Percentiles rank a stretch among this genome's conserved stretches.
Conservation (phyloP, 30 jellyfish, hydroid and myxozoan species). For the Aurelia sp. region DNA sequence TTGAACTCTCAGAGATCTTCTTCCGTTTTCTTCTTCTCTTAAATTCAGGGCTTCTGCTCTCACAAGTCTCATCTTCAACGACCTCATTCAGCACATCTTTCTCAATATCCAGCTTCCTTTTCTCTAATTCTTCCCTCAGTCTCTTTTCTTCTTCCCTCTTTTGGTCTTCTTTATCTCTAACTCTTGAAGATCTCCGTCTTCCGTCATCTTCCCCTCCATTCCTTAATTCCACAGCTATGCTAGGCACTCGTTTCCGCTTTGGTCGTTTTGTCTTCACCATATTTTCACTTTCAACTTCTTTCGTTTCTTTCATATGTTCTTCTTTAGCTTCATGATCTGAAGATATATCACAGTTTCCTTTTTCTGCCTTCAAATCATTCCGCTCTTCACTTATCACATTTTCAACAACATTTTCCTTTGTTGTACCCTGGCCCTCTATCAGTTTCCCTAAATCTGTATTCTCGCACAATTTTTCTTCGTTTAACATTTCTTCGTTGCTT, state of each 20-base stretch:
- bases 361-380: too few relatives aligned
- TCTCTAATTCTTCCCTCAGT: background rate
- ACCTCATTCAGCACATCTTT: background rate
- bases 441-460: too few relatives aligned
- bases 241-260: too few relatives aligned
- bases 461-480: too few relatives aligned
- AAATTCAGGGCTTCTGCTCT: conserved; percentile 17
- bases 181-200: conserved; percentile 62
- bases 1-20: background rate
- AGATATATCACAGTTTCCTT: too few relatives aligned
- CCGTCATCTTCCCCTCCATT: conserved; percentile 9
- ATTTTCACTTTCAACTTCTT: background rate
- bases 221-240: too few relatives aligned
- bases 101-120: background rate
- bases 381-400: too few relatives aligned
- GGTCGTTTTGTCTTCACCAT: background rate
- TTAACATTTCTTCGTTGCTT: too few relatives aligned
- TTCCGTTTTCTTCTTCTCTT: conserved; percentile 31
- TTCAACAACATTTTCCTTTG: too few relatives aligned
- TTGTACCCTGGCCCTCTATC: too few relatives aligned
- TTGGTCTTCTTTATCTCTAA: conserved; percentile 27
- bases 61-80: background rate
- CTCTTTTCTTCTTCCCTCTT: conserved; percentile 20
- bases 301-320: background rate
- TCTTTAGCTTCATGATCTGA: background rate